A percentile compares a stretch with the other conserved stretches of the same genome.
phyloP scores from a whole-genome alignment of 2,888 invertebrate genomes.

The Smittia aterrima region DNA sequence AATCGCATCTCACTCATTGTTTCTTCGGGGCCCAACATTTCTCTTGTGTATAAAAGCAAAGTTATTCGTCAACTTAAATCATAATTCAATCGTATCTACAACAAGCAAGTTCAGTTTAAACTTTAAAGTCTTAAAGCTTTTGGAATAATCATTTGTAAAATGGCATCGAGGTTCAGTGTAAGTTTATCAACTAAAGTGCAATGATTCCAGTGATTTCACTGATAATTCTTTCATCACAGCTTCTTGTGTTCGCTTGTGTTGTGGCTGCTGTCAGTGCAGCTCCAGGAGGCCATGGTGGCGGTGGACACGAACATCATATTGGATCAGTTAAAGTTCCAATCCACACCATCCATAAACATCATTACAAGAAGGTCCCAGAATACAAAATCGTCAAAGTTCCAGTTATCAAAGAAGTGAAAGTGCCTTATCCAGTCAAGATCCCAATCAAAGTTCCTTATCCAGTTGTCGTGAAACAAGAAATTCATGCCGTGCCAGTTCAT shows the following conservation, averaged over 20 bases:
- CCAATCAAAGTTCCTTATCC: slow-evolving; percentile 28
- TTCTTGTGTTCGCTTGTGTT: not conserved
- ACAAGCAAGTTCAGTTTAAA: not conserved
- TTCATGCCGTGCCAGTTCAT: slow-evolving; percentile 25
- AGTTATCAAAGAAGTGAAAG: slow-evolving; percentile 17
- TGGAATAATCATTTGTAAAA: not conserved
- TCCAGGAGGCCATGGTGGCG: slow-evolving; percentile 22
- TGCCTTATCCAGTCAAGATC: slow-evolving; percentile 21
- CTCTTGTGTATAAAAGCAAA: slow-evolving; percentile 18
- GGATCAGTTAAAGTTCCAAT: slow-evolving; percentile 22
- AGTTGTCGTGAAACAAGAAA: slow-evolving; percentile 25
- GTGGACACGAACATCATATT: slow-evolving; percentile 21
- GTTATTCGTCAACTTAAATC: slow-evolving; percentile 13
- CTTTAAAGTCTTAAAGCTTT: not conserved
- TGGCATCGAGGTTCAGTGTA: slow-evolving; percentile 22
- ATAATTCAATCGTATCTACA: slow-evolving; percentile 24
- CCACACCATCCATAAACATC: slow-evolving; percentile 27
- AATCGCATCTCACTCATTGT: not conserved
- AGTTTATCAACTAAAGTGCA: not conserved
- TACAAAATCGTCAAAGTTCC: slow-evolving; percentile 29
- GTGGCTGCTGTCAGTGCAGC: not conserved
- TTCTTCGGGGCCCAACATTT: not conserved
- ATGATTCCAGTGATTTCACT: not conserved
- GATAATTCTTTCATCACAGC: not conserved
- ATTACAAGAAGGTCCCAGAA: slow-evolving; percentile 22